These are phyloP conservation scores for Stichodactyla mertensii DNA, from an alignment of 64 coral and sea anemone species.

Conservation along the genomic window DNA sequence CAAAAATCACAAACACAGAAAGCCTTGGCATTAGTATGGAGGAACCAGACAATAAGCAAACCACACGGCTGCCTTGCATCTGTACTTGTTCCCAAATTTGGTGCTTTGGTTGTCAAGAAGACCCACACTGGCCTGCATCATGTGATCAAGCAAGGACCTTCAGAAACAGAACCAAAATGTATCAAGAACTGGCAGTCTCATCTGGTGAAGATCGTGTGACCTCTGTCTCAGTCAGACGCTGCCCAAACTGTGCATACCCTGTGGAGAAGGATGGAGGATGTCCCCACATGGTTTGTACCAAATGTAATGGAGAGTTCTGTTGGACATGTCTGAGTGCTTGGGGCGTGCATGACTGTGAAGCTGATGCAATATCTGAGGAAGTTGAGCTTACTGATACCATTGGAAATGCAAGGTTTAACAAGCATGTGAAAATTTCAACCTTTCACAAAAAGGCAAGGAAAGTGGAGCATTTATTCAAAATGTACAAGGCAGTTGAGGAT, in stretches of 20 bases:
- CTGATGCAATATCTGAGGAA: constrained; percentile 30
- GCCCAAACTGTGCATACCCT: constrained; percentile 54
- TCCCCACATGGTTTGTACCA: constrained; percentile 55
- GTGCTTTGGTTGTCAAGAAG: constrained; percentile 79
- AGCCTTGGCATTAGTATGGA: background rate
- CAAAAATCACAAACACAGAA: background rate
- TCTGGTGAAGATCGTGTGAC: constrained; percentile 43
- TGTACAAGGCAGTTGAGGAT: constrained; percentile 23
- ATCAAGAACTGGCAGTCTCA: background rate
- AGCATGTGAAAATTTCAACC: constrained; percentile 36
- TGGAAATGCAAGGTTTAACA: constrained; percentile 50
- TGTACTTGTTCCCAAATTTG: constrained; percentile 60
- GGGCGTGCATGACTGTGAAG: constrained; percentile 8
- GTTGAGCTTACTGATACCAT: constrained; percentile 40
- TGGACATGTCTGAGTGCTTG: constrained; percentile 44
- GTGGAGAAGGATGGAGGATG: constrained; percentile 65
- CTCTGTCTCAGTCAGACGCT: constrained; percentile 50
- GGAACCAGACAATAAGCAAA: background rate
- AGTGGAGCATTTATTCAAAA: constrained; percentile 14
- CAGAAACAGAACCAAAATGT: constrained; percentile 31
- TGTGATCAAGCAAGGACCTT: constrained; percentile 63
- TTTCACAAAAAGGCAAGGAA: constrained; percentile 26
- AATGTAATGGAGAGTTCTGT: constrained; percentile 52
- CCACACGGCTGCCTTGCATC: constrained; percentile 41
- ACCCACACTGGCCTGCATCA: constrained; percentile 83